Evolutionary conservation across 2,888 invertebrate genomes (phyloP), one percentile per base, ranked within the genome.

Genomic region (Gymnoscelis rufifasciata): DNA sequence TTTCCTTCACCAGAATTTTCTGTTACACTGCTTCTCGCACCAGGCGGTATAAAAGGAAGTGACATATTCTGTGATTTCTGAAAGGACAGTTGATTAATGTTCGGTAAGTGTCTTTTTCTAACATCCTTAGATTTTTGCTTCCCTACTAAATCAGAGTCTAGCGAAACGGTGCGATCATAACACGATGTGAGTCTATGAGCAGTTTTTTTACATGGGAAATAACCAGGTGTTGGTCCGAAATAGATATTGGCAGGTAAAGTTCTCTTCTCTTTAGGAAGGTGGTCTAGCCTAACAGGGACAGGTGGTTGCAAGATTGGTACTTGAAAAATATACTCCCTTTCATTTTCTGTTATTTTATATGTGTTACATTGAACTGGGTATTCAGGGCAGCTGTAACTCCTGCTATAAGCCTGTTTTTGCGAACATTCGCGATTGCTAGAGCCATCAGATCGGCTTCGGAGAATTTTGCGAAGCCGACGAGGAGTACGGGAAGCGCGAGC

Each of bases 401-500:
- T 66, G 60, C 74, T 69, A 51, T 78, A 78, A 52, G 71, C 62
- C 51, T 69, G 68, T 37, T 68, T 70, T 14, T 62, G 64, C 7
- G 67, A 62, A 54, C 56, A 62, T 43, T 78, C 73, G 63, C 66
- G 71, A 28, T 66, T 52, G 50, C 63, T 62, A 14, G 74, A 71
- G 57, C 77, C 74, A 12, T 70, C 64, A 3, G 87, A 84, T 52
- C 78, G 74, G 54, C 84, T 86, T 41, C 84, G 78, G 28, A 83
- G 60, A 27, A 64, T 60, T 35, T 71, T 74, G 27, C 74, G 72
- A 38, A 62, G 58, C 33, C 74, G 77, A 38, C 75, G 73, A 19
- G 65, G 52, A 14, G 70, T 59, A 30, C 68, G 73, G 47, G 71
- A 57, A 31, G 71, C 74, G 36, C 75, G 73, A 23, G 63, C 52